Base-by-base conservation (phyloP, 2,113 vertebrate species). In the Mungos mungo region DNA sequence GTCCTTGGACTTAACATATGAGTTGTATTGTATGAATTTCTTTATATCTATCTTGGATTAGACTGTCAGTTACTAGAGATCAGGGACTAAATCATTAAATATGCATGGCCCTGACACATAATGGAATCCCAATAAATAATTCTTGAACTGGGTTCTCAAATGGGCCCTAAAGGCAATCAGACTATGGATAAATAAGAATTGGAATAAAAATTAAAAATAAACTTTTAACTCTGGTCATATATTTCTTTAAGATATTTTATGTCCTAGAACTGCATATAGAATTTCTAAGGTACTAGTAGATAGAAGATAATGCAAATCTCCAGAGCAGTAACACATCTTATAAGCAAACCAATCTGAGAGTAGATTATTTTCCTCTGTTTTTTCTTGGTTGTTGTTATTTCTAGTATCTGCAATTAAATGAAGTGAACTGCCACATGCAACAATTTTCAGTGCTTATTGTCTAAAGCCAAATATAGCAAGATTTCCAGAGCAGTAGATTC, bases 381-480 rank as follows among this genome's bases (percentile, higher is more conserved):
- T 94, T 74, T 54, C 63, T 88, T 33, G 27, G 77, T 90, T 4
- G 82, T 79, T 90, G 77, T 96, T 86, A 96, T 96, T 97, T 97
- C 87, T 90, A 74, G 72, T 65, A 86, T 93, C 95, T 95, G 65
- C 80, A 96, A 84, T 92, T 87, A 96, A 93, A 72, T 29, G 47
- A 96, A 79, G 41, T 5, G 21, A 89, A 96, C 74, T 95, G 93
- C 57, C 19, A 33, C 66, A 95, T 96, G 89, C 80, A 94, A 96
- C 90, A 80, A 76, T 80, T 95, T 93, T 87, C 95, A 74, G 90
- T 3, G 79, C 31, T 72, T 74, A 31, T 92, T 96, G 80, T 94
- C 83, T 96, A 83, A 79, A 88, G 54, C 93, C 95, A 87, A 92
- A 92, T 65, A 93, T 71, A 98, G 95, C 74, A 65, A 93, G 74